phyloP scores from a whole-genome alignment of 2,797 vertebrate genomes.

The Sitta carolinensis region DNA sequence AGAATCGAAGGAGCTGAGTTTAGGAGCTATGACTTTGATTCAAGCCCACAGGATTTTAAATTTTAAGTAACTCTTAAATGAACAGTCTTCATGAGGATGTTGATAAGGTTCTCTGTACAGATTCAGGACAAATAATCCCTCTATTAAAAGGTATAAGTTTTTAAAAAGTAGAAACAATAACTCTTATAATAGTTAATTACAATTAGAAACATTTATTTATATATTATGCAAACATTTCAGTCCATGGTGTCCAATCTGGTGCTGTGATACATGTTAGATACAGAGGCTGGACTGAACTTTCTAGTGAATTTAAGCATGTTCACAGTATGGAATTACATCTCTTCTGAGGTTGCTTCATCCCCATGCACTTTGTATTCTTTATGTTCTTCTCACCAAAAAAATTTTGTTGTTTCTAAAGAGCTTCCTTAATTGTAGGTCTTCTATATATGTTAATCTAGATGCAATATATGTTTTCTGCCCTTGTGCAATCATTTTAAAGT shows the following conservation, averaged over 20 bases:
- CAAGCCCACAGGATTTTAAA: background rate
- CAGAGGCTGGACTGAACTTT: background rate
- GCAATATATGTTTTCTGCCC: background rate
- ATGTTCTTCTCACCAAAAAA: accelerated
- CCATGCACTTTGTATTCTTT: background rate
- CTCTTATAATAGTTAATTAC: background rate
- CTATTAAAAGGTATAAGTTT: background rate
- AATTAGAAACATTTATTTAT: background rate
- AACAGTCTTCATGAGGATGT: background rate
- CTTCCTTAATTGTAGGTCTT: background rate
- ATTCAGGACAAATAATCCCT: background rate
- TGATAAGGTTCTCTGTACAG: background rate
- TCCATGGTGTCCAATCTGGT: background rate
- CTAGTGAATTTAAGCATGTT: background rate
- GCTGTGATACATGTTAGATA: background rate
- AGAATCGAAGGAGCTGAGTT: background rate
- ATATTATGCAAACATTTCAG: background rate
- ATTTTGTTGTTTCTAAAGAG: background rate
- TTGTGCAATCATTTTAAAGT: background rate
- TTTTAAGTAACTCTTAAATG: background rate
- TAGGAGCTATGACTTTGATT: background rate
- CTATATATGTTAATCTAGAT: background rate
- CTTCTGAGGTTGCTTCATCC: background rate
- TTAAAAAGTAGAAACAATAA: background rate
- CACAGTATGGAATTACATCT: background rate